Conservation (phyloP, 2,797 vertebrate genomes). For the Fundulus diaphanus region DNA sequence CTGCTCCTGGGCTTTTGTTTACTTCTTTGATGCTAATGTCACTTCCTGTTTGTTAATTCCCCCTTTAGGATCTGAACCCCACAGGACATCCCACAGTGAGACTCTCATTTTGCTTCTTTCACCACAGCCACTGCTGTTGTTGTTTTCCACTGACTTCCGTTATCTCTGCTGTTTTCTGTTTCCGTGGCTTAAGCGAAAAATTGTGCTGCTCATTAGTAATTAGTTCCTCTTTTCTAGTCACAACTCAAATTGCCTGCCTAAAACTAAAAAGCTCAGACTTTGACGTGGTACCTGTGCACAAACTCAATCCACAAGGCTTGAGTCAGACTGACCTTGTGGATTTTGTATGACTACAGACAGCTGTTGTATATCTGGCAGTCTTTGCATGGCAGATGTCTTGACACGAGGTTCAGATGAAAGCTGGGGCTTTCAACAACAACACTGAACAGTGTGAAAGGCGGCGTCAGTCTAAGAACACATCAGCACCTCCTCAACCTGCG, state of each 20-base stretch:
- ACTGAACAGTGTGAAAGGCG: constrained; percentile 20
- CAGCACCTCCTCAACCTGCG: constrained; percentile 43
- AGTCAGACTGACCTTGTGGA: neutral
- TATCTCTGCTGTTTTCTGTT: constrained; percentile 65
- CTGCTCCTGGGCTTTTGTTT: constrained; percentile 14
- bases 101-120: constrained; percentile 32
- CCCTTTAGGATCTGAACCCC: constrained; percentile 13
- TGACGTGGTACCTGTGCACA: constrained; percentile 8
- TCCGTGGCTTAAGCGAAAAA: constrained; percentile 18
- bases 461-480: constrained; percentile 55
- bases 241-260: constrained; percentile 4
- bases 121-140: constrained; percentile 49
- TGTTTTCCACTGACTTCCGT: constrained; percentile 66
- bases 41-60: constrained; percentile 18
- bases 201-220: neutral
- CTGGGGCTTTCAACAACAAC: constrained; percentile 71
- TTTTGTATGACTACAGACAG: constrained; percentile 3
- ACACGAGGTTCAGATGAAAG: constrained; percentile 52
- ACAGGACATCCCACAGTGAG: constrained; percentile 20
- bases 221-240: constrained; percentile 21
- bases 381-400: constrained; percentile 4
- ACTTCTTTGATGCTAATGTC: constrained; percentile 5
- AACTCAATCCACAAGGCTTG: constrained; percentile 10
- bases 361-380: neutral
- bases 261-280: neutral